Evolutionary conservation across 2,113 vertebrate species (phyloP), one percentile per base, ranked within the genome.

Genomic region (Proteles cristata): DNA sequence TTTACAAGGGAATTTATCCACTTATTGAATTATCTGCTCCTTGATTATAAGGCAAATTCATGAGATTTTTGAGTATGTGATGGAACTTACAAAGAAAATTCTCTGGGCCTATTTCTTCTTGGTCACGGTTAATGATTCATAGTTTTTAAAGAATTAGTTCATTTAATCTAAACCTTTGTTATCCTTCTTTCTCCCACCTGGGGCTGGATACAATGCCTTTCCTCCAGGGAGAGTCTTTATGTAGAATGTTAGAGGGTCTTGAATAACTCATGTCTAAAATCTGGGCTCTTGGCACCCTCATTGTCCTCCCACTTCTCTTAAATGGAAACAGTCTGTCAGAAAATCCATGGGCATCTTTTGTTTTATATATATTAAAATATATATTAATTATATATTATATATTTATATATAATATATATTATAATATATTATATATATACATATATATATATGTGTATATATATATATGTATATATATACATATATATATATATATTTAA

Each of bases 291-390:
- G 88, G 10, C n/a, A 9, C 39, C 16, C 48, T 58, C 23, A 39
- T 31, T 86, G 61, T 93, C 79, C 33, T 93, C 79, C 33, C 4
- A 76, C 17, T 88, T 86, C 79, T 58, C 69, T 6, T 69, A 87
- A 85, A 66, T 14, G 84, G 39, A 90, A 96, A 66, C 12, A 31
- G 23, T 21, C 16, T 93, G 25, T 93, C 33, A 83, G 81, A 86
- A 94, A 95, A 66, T 66, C 80, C 33, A 83, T 93, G 76, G n/a
- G 3, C 71, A 25, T 88, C 25, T 65, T 93, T 92, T 43, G 81
- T 11, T 43, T 79, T 92, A 81, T 65, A 61, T 94, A 39, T 39
- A 39, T 39, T 39, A 39, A 2, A 39, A 39, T 39, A 39, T 39
- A 39, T 39, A 39, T 39, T 39, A 39, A 39, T 39, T 39, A 39